A percentile compares a stretch with the other conserved stretches of the same genome.
phyloP scores from a whole-genome alignment of 1,140 invertebrate genomes.

The Colletes latitarsis region DNA sequence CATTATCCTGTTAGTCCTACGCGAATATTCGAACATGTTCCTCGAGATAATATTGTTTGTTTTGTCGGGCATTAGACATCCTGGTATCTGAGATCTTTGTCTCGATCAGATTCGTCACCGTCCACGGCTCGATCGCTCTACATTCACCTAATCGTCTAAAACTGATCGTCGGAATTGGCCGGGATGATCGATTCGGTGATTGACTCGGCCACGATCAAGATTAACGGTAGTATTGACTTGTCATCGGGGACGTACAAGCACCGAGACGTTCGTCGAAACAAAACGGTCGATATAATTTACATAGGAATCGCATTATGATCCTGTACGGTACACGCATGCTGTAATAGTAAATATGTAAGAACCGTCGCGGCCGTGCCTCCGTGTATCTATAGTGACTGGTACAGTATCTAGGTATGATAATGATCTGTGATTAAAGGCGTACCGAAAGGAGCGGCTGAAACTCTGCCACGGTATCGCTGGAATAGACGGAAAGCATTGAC shows the following conservation, averaged over 20 bases:
- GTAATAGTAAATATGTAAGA: slow-evolving; percentile 69
- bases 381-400: slow-evolving; percentile 29
- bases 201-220: neutral
- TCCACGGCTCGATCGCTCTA: too few relatives aligned
- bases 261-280: neutral
- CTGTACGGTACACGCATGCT: slow-evolving; percentile 67
- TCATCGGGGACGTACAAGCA: slow-evolving; percentile 1
- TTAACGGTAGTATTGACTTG: slow-evolving; percentile 23
- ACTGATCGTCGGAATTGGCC: neutral
- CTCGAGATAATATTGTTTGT: too few relatives aligned
- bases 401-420: slow-evolving; percentile 44
- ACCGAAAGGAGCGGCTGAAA: slow-evolving; percentile 9
- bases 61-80: too few relatives aligned
- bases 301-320: slow-evolving; percentile 63
- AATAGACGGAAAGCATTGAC: neutral
- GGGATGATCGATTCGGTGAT: too few relatives aligned
- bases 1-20: too few relatives aligned
- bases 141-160: neutral
- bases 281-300: slow-evolving; percentile 61
- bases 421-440: slow-evolving; percentile 52
- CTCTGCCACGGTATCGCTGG: neutral
- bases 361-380: slow-evolving; percentile 2
- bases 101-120: too few relatives aligned
- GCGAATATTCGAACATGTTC: too few relatives aligned
- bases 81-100: too few relatives aligned